Percentiles rank a stretch among this genome's conserved stretches.
Evolutionary conservation across 2,113 vertebrate genomes (phyloP).

Genomic region (Seriola quinqueradiata): DNA sequence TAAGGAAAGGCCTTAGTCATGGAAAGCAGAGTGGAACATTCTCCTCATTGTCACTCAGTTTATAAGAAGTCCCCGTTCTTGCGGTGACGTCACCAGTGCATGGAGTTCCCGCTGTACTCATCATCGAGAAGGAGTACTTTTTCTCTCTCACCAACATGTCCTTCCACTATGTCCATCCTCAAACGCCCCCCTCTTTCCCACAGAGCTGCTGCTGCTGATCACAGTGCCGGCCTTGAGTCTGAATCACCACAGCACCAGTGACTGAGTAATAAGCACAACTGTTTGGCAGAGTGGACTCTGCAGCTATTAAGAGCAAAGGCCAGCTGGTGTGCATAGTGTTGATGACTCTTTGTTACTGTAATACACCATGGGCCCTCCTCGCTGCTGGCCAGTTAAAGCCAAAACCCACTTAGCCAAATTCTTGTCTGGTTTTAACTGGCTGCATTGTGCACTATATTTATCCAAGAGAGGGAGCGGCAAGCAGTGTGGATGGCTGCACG

Average conservation of each 20-base stretch:
- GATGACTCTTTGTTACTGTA: slow-evolving; percentile 65
- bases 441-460: slow-evolving; percentile 62
- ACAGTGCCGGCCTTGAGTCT: slow-evolving; percentile 12
- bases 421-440: slow-evolving; percentile 58
- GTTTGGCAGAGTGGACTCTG: slow-evolving; percentile 47
- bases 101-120: slow-evolving; percentile 62
- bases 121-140: slow-evolving; percentile 9
- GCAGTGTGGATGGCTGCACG: slow-evolving; percentile 51
- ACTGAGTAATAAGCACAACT: slow-evolving; percentile 60
- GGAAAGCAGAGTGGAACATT: slow-evolving; percentile 62
- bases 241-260: slow-evolving; percentile 41
- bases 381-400: slow-evolving; percentile 31
- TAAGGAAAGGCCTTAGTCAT: slow-evolving; percentile 66
- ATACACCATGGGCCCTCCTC: slow-evolving; percentile 15
- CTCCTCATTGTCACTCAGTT: slow-evolving; percentile 51
- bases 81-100: slow-evolving; percentile 46
- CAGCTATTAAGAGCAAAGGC: slow-evolving; percentile 18
- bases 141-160: slow-evolving; percentile 15
- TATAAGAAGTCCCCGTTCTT: slow-evolving; percentile 30
- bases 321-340: slow-evolving; percentile 55
- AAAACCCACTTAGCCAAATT: slow-evolving; percentile 39
- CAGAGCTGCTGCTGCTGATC: slow-evolving; percentile 37
- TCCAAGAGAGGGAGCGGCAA: slow-evolving; percentile 54
- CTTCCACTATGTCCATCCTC: slow-evolving; percentile 44
- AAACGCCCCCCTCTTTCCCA: slow-evolving; percentile 77